phyloP scores from a whole-genome alignment of 2,797 vertebrate genomes.

The Tapirus indicus region DNA sequence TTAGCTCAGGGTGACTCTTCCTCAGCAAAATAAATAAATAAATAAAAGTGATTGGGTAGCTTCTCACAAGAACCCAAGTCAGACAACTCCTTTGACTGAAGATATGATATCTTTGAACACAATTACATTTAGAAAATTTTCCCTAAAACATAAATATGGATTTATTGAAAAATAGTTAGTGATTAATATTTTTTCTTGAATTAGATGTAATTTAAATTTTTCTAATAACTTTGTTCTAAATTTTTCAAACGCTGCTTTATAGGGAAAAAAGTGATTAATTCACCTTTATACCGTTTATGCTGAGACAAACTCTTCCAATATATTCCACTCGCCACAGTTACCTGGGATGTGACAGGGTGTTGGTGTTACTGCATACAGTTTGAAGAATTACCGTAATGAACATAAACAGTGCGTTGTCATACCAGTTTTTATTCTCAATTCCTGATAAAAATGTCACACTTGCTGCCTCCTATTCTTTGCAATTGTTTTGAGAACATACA shows the following conservation, averaged over 20 bases:
- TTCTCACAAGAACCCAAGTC: background rate
- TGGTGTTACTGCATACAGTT: background rate
- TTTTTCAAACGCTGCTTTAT: background rate
- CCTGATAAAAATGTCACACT: background rate
- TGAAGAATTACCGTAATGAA: background rate
- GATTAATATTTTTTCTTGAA: background rate
- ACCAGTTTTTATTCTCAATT: background rate
- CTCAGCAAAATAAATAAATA: too few species aligned
- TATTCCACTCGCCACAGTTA: background rate
- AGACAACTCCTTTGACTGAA: background rate
- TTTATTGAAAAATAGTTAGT: background rate
- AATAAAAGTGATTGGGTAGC: background rate
- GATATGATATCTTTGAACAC: background rate
- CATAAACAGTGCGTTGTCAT: background rate
- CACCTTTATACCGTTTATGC: accelerated
- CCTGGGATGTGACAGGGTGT: background rate
- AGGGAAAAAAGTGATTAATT: background rate
- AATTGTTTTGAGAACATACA: slow-evolving; percentile 48
- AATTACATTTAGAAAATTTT: background rate
- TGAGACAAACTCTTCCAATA: background rate
- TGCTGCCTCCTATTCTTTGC: background rate
- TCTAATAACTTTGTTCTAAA: background rate
- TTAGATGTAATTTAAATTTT: background rate
- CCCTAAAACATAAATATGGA: background rate
- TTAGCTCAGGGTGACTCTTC: too few species aligned